Base-by-base conservation (phyloP, 53 echinoderm and acorn worm genomes). In the Mesocentrotus franciscanus region DNA sequence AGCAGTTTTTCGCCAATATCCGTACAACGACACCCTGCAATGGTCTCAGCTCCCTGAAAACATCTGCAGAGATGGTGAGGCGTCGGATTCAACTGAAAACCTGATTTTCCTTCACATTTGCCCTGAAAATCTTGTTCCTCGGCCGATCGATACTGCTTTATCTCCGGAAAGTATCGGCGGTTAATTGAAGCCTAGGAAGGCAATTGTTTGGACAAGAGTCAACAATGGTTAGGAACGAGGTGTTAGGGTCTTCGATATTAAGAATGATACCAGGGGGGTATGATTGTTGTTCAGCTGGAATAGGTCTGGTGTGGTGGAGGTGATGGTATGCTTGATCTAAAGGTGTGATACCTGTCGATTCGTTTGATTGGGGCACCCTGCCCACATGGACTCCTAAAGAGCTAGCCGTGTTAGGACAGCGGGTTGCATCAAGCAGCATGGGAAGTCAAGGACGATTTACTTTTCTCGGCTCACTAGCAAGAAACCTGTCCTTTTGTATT, bases 1-100 rank as follows among this genome's bases (percentile, higher is more conserved):
- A 92, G 75, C 92, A 92, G 72, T 92, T 92, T 92, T 74, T 92
- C 57, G 92, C 92, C 92, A 92, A 71, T 92, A 92, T 92, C 71
- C 71, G 92, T 74, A 49, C 75, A 27, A 11, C 39, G 61, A 78
- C 60, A 81, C 94, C 79, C 60, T 15, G n/a, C 94, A 27, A 58
- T 36, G 62, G 57, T 78, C 78, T 61, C 33, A 11, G 60, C 34
- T 78, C 35, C 22, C 30, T 18, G 11, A 34, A 81, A 93, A 78
- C 94, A 93, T 93, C 94, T 93, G 94, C 94, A 14, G 15, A 83
- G 78, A 59, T 26, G 30, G 62, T 15, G 39, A 93, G 94, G 94
- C 42, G 94, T 93, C 60, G 27, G 55, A 93, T 33, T 8, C 61
- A 34, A 93, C 94, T 93, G 94, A 29, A 58, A 81, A 93, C 94